Conservation (phyloP, 35 echinoderm and acorn worm genomes). For the Ptychodera flava region DNA sequence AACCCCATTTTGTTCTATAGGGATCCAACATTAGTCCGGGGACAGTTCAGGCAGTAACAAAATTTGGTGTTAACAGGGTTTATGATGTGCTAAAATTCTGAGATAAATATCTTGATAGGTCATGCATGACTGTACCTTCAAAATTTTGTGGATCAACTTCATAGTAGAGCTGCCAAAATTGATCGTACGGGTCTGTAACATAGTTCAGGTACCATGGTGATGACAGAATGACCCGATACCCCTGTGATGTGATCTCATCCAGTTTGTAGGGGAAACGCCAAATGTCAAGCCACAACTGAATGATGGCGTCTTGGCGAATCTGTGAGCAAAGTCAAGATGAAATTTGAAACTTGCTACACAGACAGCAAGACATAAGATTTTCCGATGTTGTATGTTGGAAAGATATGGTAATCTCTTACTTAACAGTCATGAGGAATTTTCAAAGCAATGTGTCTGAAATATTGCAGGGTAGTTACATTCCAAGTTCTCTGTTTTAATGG, state of each 20-base stretch:
- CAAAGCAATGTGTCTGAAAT: too few species aligned
- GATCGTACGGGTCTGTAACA: constrained; percentile 13
- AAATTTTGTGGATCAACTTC: constrained; percentile 25
- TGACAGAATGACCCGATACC: constrained; percentile 18
- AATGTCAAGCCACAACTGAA: background rate
- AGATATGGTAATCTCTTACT: background rate
- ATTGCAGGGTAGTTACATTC: too few species aligned
- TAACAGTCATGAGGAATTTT: too few species aligned
- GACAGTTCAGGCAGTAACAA: too few species aligned
- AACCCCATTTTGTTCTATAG: too few species aligned
- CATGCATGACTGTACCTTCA: too few species aligned
- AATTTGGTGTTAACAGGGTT: too few species aligned
- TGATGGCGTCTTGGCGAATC: constrained; percentile 4
- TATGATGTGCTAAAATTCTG: too few species aligned
- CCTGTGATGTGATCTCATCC: constrained; percentile 13
- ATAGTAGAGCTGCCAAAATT: constrained; percentile 23
- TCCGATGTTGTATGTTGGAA: background rate
- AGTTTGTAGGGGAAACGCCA: constrained; percentile 4
- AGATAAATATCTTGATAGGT: too few species aligned
- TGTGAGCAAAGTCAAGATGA: background rate
- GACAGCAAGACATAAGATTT: background rate
- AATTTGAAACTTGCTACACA: background rate
- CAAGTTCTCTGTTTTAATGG: too few species aligned
- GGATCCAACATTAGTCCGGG: too few species aligned
- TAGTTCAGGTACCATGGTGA: constrained; percentile 39